Percentiles rank a stretch among this genome's conserved stretches.
Conservation (phyloP, 1,140 invertebrate genomes). For the Nomia melanderi region DNA sequence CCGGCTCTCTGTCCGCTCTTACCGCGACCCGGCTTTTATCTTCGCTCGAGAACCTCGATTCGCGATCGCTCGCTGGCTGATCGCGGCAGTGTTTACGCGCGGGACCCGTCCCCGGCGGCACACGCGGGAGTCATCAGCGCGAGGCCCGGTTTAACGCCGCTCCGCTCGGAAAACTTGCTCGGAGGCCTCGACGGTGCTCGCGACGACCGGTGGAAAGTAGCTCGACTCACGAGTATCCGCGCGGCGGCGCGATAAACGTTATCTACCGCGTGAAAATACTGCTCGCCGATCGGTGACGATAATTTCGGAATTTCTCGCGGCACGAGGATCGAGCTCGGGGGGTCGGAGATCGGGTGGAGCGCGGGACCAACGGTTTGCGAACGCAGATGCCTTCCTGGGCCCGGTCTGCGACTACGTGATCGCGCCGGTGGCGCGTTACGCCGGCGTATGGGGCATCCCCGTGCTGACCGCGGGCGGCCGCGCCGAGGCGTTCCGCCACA, state of each 20-base stretch:
- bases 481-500: slow-evolving; percentile 89
- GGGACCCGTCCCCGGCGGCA: slow-evolving; percentile 46
- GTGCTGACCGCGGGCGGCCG: slow-evolving; percentile 92
- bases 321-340: not conserved
- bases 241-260: slow-evolving; percentile 16
- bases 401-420: slow-evolving; percentile 95
- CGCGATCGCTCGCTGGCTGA: no score
- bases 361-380: slow-evolving; percentile 5
- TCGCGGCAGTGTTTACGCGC: slow-evolving; percentile 58
- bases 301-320: not conserved
- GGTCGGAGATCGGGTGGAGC: no score
- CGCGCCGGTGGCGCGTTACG: slow-evolving; percentile 93
- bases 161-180: no score
- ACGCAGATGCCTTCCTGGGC: slow-evolving; percentile 92
- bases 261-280: not conserved
- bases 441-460: slow-evolving; percentile 93
- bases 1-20: no score
- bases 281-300: not conserved
- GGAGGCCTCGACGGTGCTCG: no score
- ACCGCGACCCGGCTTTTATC: no score
- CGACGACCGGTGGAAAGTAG: not conserved
- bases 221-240: not conserved
- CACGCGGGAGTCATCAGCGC: slow-evolving; percentile 57
- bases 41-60: no score
- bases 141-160: not conserved